Evolutionary conservation across 2,888 invertebrate genomes (phyloP), one percentile per base, ranked within the genome.

Genomic region (Heterodera filipjevi): DNA sequence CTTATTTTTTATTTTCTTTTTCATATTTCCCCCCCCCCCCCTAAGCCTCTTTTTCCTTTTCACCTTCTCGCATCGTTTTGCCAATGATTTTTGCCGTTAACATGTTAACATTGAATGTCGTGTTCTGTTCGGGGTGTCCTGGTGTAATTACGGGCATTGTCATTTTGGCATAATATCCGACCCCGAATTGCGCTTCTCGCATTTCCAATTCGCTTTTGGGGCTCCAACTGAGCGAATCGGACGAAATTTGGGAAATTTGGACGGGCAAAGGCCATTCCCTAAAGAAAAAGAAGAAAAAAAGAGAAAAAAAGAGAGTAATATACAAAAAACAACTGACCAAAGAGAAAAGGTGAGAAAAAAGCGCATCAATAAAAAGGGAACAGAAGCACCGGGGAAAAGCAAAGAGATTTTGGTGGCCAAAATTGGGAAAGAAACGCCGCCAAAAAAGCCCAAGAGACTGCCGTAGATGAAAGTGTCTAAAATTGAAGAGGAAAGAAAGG

Each of bases 161-260:
- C 59, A 59, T 59, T 59, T 59, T 59, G 27, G 59, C 59, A 22
- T 59, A 59, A n/a, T n/a, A 27, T n/a, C 59, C 59, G 59, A 59
- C 3, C 12, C 59, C 59, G 22, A 59, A 59, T n/a, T 59, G 59
- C 22, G 59, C 59, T 12, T 59, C n/a, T n/a, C 59, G 59, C n/a
- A 22, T 8, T 59, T 59, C 8, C 59, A 59, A 10, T 27, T 59
- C 59, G 8, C 6, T 1, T 27, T 59, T 27, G 59, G 59, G 59
- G 59, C 59, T 59, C 59, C 59, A 59, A 59, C 59, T 59, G 59
- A 59, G 59, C 59, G 59, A 27, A 59, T 59, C 59, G n/a, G 59
- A n/a, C 8, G 59, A 19, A 27, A 59, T 59, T 59, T 59, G 0
- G 59, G 5, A n/a, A 59, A 59, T 59, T 59, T 59, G 59, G 12